phyloP scores from a whole-genome alignment of 2,888 invertebrate species.

The Drosophila macrospina region DNA sequence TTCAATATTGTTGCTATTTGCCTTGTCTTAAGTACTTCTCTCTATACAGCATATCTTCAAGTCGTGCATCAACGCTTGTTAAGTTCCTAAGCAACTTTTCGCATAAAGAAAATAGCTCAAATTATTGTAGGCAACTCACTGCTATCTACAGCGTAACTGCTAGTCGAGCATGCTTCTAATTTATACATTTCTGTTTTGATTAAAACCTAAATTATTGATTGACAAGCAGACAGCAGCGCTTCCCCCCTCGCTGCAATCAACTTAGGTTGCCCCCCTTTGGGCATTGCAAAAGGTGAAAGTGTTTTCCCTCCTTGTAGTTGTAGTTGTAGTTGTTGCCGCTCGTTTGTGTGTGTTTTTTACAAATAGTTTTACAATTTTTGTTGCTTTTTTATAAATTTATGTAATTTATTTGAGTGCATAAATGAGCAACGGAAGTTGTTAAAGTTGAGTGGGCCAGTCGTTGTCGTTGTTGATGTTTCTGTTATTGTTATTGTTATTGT shows the following conservation, averaged over 20 bases:
- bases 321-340: conserved; percentile 9
- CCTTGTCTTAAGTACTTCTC: background rate
- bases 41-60: background rate
- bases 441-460: conserved; percentile 42
- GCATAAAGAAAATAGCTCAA: background rate
- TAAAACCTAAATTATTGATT: conserved; percentile 59
- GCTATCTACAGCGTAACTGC: conserved; percentile 2
- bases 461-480: conserved; percentile 3
- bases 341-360: conserved; percentile 25
- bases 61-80: background rate
- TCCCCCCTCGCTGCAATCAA: conserved; percentile 10
- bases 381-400: conserved; percentile 35
- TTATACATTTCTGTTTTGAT: conserved; percentile 7
- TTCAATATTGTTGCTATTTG: too few relatives aligned
- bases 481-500: conserved; percentile 11
- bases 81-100: too few relatives aligned
- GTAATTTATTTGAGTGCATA: conserved; percentile 48
- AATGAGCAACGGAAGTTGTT: conserved; percentile 68
- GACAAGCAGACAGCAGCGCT: conserved; percentile 31
- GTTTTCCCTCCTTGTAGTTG: conserved; percentile 24
- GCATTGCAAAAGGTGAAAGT: conserved; percentile 67
- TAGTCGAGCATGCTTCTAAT: background rate
- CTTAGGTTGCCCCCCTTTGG: conserved; percentile 15
- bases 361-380: conserved; percentile 52
- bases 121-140: too few relatives aligned